Evolutionary conservation across 1,140 invertebrate species (phyloP).

Genomic region (Mylabris phalerata): DNA sequence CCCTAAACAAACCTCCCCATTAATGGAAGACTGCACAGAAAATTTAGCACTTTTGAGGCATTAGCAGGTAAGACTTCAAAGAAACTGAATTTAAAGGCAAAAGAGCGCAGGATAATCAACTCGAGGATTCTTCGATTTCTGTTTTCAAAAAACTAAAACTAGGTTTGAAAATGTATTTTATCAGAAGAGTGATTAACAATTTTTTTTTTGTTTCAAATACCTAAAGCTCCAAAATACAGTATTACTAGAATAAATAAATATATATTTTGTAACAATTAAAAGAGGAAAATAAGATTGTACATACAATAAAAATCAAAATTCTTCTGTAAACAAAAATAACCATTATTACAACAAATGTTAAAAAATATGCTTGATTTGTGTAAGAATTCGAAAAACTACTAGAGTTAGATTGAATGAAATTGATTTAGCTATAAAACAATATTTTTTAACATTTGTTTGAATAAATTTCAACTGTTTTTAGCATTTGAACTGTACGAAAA

Average conservation of each 20-base stretch:
- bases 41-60: too few species aligned
- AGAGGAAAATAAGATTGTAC: conserved; percentile 9
- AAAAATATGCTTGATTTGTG: not conserved
- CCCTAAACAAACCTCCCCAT: too few species aligned
- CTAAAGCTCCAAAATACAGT: conserved; percentile 11
- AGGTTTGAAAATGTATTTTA: not conserved
- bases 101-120: too few species aligned
- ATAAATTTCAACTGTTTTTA: not conserved
- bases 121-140: too few species aligned
- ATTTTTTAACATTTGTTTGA: conserved; percentile 15
- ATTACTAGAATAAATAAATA: conserved; percentile 12
- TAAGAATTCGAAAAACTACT: too few species aligned
- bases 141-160: too few species aligned
- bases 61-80: too few species aligned
- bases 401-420: too few species aligned
- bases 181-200: conserved; percentile 15
- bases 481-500: conserved; percentile 17
- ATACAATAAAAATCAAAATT: conserved; percentile 11
- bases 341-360: not conserved
- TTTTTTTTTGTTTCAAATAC: conserved; percentile 6
- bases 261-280: conserved; percentile 12
- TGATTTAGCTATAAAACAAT: conserved; percentile 5
- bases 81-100: too few species aligned
- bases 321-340: conserved; percentile 1
- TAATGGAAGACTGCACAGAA: too few species aligned